A percentile compares a stretch with the other conserved stretches of the same genome.
Evolutionary conservation across 2,113 vertebrate species (phyloP).

Genomic region (Beaufortia kweichowensis): DNA sequence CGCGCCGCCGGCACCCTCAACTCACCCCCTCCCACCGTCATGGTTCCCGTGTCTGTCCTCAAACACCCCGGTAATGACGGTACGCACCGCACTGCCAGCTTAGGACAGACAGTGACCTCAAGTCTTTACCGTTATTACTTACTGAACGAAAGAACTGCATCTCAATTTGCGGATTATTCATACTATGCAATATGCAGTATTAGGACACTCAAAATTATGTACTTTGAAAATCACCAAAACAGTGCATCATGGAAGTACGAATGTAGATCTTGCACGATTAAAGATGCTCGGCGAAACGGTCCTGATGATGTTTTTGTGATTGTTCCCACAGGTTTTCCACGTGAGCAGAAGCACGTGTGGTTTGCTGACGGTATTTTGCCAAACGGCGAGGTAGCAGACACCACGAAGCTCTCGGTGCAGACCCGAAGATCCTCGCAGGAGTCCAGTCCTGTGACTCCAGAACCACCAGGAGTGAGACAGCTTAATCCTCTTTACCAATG

Average conservation of each 20-base stretch:
- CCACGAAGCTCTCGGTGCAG: slow-evolving; percentile 78
- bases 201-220: too few relatives aligned
- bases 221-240: too few relatives aligned
- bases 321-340: slow-evolving; percentile 73
- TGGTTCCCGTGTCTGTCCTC: slow-evolving; percentile 83
- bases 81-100: slow-evolving; percentile 59
- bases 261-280: too few relatives aligned
- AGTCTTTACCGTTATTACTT: neutral
- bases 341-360: slow-evolving; percentile 91
- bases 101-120: neutral
- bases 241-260: too few relatives aligned
- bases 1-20: slow-evolving; percentile 73
- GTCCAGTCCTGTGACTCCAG: slow-evolving; percentile 61
- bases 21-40: slow-evolving; percentile 80
- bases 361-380: slow-evolving; percentile 95
- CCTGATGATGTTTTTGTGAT: neutral
- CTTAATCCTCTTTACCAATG: slow-evolving; percentile 24
- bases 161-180: neutral
- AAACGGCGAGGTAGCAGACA: slow-evolving; percentile 91
- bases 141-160: neutral
- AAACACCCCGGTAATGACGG: slow-evolving; percentile 84
- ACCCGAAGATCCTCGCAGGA: slow-evolving; percentile 78
- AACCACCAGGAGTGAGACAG: slow-evolving; percentile 61
- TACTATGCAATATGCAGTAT: neutral
- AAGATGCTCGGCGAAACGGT: neutral